phyloP scores from a whole-genome alignment of 2,113 vertebrate species.

The Agapornis roseicollis region DNA sequence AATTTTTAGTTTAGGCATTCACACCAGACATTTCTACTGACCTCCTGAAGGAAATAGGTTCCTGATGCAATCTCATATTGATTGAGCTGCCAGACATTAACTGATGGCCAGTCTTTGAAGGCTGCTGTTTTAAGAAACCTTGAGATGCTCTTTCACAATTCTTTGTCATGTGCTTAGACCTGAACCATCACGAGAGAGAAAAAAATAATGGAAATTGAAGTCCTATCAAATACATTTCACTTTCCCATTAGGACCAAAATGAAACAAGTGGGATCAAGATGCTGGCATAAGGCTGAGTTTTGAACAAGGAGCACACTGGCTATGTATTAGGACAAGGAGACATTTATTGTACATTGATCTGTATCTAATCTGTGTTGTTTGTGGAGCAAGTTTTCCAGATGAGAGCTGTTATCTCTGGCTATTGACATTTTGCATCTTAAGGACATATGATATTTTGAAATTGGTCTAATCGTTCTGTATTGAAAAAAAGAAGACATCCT shows the following conservation, averaged over 20 bases:
- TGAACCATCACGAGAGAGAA: not conserved
- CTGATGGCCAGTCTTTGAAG: slow-evolving; percentile 54
- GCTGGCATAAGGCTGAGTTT: not conserved
- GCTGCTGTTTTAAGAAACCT: slow-evolving; percentile 38
- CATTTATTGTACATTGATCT: slow-evolving; percentile 48
- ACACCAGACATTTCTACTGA: slow-evolving; percentile 43
- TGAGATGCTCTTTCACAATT: slow-evolving; percentile 1
- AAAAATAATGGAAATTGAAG: not conserved
- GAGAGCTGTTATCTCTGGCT: slow-evolving; percentile 53
- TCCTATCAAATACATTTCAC: not conserved
- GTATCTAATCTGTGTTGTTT: slow-evolving; percentile 54
- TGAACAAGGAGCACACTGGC: not conserved
- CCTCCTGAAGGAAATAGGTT: slow-evolving; percentile 60
- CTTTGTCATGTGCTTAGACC: not conserved
- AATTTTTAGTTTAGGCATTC: slow-evolving; percentile 52
- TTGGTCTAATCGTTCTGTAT: not conserved
- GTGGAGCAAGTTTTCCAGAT: slow-evolving; percentile 29
- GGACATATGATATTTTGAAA: slow-evolving; percentile 16
- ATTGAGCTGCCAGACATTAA: slow-evolving; percentile 56
- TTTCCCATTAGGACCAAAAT: not conserved
- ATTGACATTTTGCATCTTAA: slow-evolving; percentile 59
- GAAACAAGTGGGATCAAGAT: not conserved
- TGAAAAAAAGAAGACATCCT: slow-evolving; percentile 4
- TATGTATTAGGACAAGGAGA: not conserved
- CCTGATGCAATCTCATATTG: slow-evolving; percentile 70